phyloP scores from a whole-genome alignment of 2,113 vertebrate genomes.

The Morone saxatilis region DNA sequence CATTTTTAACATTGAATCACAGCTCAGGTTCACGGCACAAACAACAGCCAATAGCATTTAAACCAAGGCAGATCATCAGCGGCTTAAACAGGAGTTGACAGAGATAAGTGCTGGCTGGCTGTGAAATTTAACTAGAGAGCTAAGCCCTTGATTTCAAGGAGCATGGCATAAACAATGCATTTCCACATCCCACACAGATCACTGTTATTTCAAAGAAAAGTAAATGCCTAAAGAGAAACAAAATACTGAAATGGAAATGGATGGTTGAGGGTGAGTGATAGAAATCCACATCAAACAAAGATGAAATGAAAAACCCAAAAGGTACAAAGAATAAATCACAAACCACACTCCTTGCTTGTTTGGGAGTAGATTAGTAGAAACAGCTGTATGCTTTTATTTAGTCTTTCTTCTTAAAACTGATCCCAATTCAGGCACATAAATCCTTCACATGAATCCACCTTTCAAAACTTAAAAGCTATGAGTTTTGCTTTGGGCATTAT shows the following conservation, averaged over 20 bases:
- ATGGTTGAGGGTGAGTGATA: conserved; percentile 27
- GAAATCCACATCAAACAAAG: conserved; percentile 45
- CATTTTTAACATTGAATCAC: conserved; percentile 41
- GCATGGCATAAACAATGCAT: conserved; percentile 63
- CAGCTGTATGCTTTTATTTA: conserved; percentile 31
- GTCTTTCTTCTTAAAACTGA: conserved; percentile 30
- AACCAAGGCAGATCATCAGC: conserved; percentile 52
- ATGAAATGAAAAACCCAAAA: conserved; percentile 32
- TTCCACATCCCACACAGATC: conserved; percentile 64
- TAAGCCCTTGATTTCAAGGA: conserved; percentile 69
- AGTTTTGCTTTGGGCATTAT: conserved; percentile 50
- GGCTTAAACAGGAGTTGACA: conserved; percentile 67
- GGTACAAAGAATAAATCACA: conserved; percentile 12
- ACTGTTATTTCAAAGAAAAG: conserved; percentile 65
- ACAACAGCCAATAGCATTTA: conserved; percentile 56
- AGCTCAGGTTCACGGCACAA: conserved; percentile 46
- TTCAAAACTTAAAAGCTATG: conserved; percentile 34
- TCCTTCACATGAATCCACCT: conserved; percentile 38
- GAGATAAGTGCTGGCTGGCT: conserved; percentile 66
- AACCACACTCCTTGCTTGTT: conserved; percentile 3
- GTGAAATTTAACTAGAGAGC: conserved; percentile 73
- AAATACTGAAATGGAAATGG: conserved; percentile 49
- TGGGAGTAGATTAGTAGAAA: conserved; percentile 41
- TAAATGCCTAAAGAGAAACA: conserved; percentile 47
- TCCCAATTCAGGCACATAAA: conserved; percentile 35